Base-by-base conservation (phyloP, 2,888 invertebrate genomes). In the Hermaeophaga mercurialis region DNA sequence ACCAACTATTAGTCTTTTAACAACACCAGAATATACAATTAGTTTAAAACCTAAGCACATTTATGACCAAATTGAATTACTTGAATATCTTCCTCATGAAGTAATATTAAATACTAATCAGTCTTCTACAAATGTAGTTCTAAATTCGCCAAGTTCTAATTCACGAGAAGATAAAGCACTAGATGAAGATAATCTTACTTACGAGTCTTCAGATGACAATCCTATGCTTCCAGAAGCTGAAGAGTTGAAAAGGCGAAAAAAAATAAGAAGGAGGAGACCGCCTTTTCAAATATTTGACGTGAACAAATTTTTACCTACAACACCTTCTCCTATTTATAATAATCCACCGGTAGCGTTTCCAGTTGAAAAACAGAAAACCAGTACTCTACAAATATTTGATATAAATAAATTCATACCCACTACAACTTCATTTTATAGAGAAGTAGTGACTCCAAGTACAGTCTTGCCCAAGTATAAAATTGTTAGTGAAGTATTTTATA, bases 401-500 rank as follows among this genome's bases (percentile, higher is more conserved):
- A 17, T 53, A 1, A 57, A 58, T 34, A 61, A 61, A 44, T 58
- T 44, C 34, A 15, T 54, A 2, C 61, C 60, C 3, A 59, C 55
- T 6, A 62, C 59, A 12, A 28, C 53, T 1, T 45, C 59, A 19
- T 14, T 47, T 19, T 50, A 44, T 47, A 11, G 38, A 53, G 50
- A 50, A 8, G 8, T 39, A 15, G 22, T 48, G 8, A 34, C 33
- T 17, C 11, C 47, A 4, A 68, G 58, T 39, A 70, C 69, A 1
- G 64, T 66, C 4, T 44, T 68, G 17, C 71, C 71, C 5, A 70
- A 69, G 36, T 58, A 67, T 38, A 69, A 66, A 58, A 63, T 66
- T 7, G 48, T 72, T 3, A 76, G 76, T 56, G 75, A 77, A 58
- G 75, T 75, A 4, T 73, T 71, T 53, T 77, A 79, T 54, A 78